Conservation (phyloP, 2,797 vertebrate species). For the Sebastes steindachneri region DNA sequence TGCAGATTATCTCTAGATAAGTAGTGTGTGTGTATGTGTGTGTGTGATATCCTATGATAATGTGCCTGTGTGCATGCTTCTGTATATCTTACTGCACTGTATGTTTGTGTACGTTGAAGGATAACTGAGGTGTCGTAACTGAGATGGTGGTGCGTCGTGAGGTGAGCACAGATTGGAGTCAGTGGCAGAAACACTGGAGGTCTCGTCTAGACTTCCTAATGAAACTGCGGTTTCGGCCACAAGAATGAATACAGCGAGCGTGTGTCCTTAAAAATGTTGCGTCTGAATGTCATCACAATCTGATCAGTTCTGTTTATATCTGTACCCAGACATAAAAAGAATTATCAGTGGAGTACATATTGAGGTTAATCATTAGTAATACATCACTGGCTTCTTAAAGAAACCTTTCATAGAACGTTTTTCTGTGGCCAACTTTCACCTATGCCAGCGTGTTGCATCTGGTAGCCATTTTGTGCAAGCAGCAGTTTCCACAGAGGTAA, state of each 20-base stretch:
- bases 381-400: background rate
- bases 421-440: conserved; percentile 54
- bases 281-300: background rate
- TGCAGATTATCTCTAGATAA: conserved; percentile 73
- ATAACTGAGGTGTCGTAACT: conserved; percentile 5
- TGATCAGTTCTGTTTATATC: background rate
- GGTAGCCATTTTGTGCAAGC: conserved; percentile 78
- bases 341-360: background rate
- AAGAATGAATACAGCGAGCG: conserved; percentile 2
- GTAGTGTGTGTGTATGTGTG: conserved; percentile 45
- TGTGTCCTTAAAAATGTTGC: background rate
- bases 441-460: conserved; percentile 70
- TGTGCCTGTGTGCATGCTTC: conserved; percentile 6
- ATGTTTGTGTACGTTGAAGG: conserved; percentile 27
- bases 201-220: conserved; percentile 79
- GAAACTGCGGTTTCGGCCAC: conserved; percentile 73
- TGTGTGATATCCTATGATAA: conserved; percentile 5
- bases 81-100: background rate
- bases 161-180: conserved; percentile 51
- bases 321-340: background rate
- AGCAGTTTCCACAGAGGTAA: conserved; percentile 76
- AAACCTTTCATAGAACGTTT: conserved; percentile 10
- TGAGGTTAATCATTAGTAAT: background rate
- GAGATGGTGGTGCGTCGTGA: conserved; percentile 14
- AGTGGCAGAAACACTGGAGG: conserved; percentile 61